phyloP scores from a whole-genome alignment of 2,113 vertebrate genomes.

The Melanerpes formicivorus region DNA sequence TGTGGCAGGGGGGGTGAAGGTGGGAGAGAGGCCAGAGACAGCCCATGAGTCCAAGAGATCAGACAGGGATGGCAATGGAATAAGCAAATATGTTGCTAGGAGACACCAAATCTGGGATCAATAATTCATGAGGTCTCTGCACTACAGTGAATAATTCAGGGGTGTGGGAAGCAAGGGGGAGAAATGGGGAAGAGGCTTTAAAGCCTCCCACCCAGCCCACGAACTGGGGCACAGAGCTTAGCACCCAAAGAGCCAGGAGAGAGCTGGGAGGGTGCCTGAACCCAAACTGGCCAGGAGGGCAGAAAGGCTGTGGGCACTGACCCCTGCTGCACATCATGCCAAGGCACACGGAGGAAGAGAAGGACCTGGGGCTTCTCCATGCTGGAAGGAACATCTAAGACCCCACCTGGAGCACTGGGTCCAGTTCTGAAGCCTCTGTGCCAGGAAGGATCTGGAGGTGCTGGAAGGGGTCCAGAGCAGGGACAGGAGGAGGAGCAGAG shows the following conservation, averaged over 20 bases:
- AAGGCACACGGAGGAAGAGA: background rate
- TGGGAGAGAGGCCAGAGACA: background rate
- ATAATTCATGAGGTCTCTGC: conserved; percentile 43
- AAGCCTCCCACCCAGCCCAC: background rate
- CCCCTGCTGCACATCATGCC: background rate
- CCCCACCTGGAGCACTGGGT: too few species aligned
- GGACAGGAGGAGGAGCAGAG: too few species aligned
- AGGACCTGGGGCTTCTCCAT: background rate
- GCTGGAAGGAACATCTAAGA: background rate
- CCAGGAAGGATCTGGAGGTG: too few species aligned
- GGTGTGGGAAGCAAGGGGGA: background rate
- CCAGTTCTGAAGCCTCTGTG: too few species aligned
- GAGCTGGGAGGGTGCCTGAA: background rate
- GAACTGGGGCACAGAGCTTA: background rate
- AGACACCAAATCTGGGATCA: conserved; percentile 41
- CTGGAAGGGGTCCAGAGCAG: too few species aligned
- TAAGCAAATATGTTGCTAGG: conserved; percentile 51
- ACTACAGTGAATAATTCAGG: conserved; percentile 13
- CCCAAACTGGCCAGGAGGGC: background rate
- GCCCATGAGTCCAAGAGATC: background rate
- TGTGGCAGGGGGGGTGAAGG: accelerated
- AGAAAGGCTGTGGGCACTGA: background rate
- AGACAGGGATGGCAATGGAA: background rate
- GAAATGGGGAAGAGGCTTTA: background rate
- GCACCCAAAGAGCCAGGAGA: background rate